Evolutionary conservation across 1,140 invertebrate genomes (phyloP).

Genomic region (Danaus melanippus): DNA sequence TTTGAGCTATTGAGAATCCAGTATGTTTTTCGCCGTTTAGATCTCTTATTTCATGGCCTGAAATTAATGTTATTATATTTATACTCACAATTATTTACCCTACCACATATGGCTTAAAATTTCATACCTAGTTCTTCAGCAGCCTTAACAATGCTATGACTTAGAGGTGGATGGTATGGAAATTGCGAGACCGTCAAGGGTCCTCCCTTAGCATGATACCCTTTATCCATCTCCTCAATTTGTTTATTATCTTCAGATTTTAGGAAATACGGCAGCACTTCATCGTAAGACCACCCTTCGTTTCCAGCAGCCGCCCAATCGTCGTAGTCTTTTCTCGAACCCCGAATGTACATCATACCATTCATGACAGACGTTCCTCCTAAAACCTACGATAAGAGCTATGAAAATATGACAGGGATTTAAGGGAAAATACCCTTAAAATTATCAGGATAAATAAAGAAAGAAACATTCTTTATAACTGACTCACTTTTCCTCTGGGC

Average conservation of each 20-base stretch:
- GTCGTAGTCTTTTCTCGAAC: constrained; percentile 92
- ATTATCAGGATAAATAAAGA: too few species aligned
- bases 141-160: constrained; percentile 86
- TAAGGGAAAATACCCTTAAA: too few species aligned
- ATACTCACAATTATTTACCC: not conserved
- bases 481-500: constrained; percentile 84
- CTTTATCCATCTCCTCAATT: constrained; percentile 74
- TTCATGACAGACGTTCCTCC: constrained; percentile 96
- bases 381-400: constrained; percentile 74
- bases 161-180: constrained; percentile 88
- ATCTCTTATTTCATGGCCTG: constrained; percentile 85
- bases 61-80: constrained; percentile 13
- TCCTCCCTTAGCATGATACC: constrained; percentile 85
- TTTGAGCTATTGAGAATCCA: constrained; percentile 89
- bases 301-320: constrained; percentile 90
- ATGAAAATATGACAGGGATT: too few species aligned
- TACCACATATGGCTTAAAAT: not conserved
- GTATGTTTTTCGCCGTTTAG: constrained; percentile 87
- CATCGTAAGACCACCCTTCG: constrained; percentile 91
- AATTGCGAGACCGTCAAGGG: constrained; percentile 86
- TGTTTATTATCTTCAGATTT: constrained; percentile 90
- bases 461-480: too few species aligned
- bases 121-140: constrained; percentile 82
- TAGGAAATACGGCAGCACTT: constrained; percentile 90
- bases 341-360: constrained; percentile 97